A percentile compares a stretch with the other conserved stretches of the same genome.
Conservation (phyloP, 2,797 vertebrate genomes). For the Oryzias dopingdopingensis region DNA sequence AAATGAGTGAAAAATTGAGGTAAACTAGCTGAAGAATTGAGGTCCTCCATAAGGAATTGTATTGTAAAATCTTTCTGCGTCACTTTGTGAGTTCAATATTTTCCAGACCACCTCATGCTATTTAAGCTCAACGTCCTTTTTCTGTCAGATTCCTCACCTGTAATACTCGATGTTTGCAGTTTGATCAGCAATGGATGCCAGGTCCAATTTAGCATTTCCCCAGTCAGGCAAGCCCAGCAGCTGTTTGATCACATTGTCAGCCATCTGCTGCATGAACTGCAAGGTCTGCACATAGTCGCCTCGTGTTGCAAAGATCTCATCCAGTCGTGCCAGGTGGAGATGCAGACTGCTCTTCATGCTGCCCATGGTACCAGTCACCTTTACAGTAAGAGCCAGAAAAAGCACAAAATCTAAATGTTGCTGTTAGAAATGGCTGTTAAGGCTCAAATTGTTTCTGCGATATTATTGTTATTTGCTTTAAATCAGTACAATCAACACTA, state of each 20-base stretch:
- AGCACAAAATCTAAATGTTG: neutral
- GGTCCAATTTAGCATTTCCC: slow-evolving; percentile 75
- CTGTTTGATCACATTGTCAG: slow-evolving; percentile 80
- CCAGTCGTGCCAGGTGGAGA: slow-evolving; percentile 84
- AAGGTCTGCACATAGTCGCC: slow-evolving; percentile 89
- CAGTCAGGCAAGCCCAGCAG: slow-evolving; percentile 86
- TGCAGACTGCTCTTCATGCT: slow-evolving; percentile 84
- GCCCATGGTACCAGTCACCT: slow-evolving; percentile 83
- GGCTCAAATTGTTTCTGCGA: neutral
- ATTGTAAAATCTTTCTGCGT: neutral
- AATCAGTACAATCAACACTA: too few species aligned
- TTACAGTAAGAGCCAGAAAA: slow-evolving; percentile 1
- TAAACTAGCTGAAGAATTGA: too few species aligned
- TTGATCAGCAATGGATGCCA: slow-evolving; percentile 75
- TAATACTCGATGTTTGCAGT: slow-evolving; percentile 84
- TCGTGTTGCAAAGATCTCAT: slow-evolving; percentile 86
- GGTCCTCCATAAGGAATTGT: too few species aligned
- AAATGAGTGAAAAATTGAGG: too few species aligned
- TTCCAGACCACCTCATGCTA: neutral
- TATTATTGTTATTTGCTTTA: neutral
- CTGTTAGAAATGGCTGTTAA: neutral
- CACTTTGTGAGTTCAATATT: neutral
- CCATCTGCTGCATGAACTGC: slow-evolving; percentile 88
- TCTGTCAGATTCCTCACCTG: slow-evolving; percentile 73
- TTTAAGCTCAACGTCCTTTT: neutral